Conservation (phyloP, 53 echinoderm and acorn worm species). For the Apostichopus leukothele region DNA sequence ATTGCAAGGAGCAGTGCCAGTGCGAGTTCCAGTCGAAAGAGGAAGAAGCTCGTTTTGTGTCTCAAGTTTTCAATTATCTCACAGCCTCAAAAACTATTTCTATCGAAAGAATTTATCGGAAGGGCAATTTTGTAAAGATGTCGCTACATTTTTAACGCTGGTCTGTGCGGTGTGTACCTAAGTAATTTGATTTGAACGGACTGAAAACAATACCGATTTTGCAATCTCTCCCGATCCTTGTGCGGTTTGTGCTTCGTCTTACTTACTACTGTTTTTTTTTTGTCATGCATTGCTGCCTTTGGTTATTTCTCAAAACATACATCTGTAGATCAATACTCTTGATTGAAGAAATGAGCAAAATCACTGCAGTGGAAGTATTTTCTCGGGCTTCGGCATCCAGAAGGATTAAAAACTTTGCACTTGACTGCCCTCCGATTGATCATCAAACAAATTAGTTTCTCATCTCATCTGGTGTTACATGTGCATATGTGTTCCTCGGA, state of each 20-base stretch:
- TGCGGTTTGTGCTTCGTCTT: no score
- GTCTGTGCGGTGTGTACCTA: not conserved
- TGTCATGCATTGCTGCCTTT: not conserved
- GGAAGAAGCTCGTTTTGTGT: not conserved
- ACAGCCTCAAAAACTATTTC: not conserved
- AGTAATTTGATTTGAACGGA: no score
- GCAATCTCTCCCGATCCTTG: no score
- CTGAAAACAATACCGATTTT: no score
- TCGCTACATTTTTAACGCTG: not conserved
- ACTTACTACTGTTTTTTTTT: no score
- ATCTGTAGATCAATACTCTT: slow-evolving; percentile 28
- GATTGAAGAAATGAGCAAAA: slow-evolving; percentile 27
- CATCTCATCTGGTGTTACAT: not conserved
- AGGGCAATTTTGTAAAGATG: slow-evolving; percentile 2
- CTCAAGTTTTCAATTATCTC: not conserved
- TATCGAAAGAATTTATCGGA: not conserved
- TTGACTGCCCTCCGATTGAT: slow-evolving; percentile 11
- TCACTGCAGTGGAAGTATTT: slow-evolving; percentile 32
- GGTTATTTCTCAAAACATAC: not conserved
- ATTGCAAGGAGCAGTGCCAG: no score
- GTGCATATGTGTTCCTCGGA: slow-evolving; percentile 22
- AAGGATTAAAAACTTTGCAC: slow-evolving; percentile 19
- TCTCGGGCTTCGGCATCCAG: not conserved
- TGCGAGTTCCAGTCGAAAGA: not conserved
- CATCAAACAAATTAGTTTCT: slow-evolving; percentile 43